phyloP scores from a whole-genome alignment of 35 echinoderm and acorn worm species.

The Lytechinus pictus region DNA sequence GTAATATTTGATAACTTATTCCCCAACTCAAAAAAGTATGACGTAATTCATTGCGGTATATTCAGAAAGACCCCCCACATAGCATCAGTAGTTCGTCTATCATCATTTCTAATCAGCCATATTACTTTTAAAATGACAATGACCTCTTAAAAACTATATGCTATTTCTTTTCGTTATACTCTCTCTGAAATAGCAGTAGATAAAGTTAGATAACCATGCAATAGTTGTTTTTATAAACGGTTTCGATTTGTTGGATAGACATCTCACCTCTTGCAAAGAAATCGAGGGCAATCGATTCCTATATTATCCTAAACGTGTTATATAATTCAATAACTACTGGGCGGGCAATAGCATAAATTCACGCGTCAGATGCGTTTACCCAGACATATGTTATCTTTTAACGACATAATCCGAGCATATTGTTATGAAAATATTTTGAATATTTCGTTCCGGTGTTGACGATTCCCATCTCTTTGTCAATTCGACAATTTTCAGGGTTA shows the following conservation, averaged over 20 bases:
- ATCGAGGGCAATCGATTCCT: background rate
- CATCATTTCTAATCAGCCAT: too few relatives aligned
- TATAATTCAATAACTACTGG: background rate
- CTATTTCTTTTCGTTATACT: too few relatives aligned
- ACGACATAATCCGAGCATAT: background rate
- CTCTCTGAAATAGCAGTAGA: background rate
- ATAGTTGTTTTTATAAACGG: background rate
- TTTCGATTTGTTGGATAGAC: background rate
- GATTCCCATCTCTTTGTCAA: background rate
- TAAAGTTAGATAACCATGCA: background rate
- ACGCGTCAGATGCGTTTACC: background rate
- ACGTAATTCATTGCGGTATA: too few relatives aligned
- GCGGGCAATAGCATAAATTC: background rate
- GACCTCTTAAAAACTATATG: too few relatives aligned
- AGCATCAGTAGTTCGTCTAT: too few relatives aligned
- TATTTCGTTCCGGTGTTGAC: background rate
- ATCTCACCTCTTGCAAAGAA: background rate
- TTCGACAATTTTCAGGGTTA: constrained; percentile 12
- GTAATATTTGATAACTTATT: too few relatives aligned
- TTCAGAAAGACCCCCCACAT: too few relatives aligned
- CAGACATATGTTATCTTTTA: background rate
- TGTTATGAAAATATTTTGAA: background rate
- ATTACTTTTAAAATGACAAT: too few relatives aligned
- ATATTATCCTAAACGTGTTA: background rate
- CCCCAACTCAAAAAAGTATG: too few relatives aligned